Evolutionary conservation across 2,797 vertebrate genomes (phyloP).

Genomic region (Platalea minor): DNA sequence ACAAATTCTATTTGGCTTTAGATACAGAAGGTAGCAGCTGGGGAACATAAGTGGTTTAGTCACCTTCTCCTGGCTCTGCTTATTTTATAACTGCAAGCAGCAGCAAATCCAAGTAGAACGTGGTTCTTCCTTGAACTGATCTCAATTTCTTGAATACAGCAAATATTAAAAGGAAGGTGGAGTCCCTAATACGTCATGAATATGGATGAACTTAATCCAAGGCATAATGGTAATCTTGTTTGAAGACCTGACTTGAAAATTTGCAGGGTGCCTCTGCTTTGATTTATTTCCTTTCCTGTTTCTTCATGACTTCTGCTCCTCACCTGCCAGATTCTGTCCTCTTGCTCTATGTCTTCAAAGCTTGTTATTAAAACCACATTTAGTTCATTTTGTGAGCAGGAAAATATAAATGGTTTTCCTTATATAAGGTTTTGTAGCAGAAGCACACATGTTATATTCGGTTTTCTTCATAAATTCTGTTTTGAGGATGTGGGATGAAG

Average conservation of each 20-base stretch:
- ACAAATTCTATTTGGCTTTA: not conserved
- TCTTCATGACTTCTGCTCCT: not conserved
- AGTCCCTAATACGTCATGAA: not conserved
- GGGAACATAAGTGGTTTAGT: not conserved
- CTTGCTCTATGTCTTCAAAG: not conserved
- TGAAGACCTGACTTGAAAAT: not conserved
- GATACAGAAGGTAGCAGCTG: not conserved
- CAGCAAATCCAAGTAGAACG: rapidly evolving
- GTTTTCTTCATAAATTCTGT: not conserved
- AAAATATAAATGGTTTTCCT: not conserved
- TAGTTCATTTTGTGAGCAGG: not conserved
- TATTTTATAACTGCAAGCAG: not conserved
- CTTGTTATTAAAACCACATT: not conserved
- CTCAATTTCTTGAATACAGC: not conserved
- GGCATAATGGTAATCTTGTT: not conserved
- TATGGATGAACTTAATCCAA: not conserved
- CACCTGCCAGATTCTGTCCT: not conserved
- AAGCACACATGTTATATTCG: not conserved
- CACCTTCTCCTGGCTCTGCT: not conserved
- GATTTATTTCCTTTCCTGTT: not conserved
- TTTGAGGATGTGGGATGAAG: not conserved
- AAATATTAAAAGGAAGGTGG: not conserved
- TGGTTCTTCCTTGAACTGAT: not conserved
- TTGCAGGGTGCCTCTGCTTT: not conserved
- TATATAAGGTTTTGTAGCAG: not conserved